These are phyloP conservation scores for Odontothrips loti DNA, from an alignment of 2,888 invertebrate species.

Conservation along the genomic window DNA sequence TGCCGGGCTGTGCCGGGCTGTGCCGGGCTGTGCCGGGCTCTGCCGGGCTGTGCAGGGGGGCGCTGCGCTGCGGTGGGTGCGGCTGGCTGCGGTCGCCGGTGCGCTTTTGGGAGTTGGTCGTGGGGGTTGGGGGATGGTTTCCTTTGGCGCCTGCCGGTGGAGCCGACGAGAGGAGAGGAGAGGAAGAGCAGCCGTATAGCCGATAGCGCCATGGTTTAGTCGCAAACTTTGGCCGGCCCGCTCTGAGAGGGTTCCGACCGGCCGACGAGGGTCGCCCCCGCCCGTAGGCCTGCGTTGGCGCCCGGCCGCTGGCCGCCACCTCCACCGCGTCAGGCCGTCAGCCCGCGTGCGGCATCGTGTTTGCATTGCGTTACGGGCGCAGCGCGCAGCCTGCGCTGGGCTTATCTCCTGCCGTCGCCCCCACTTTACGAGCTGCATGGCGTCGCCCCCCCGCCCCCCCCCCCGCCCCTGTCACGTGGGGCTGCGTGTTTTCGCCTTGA, in stretches of 20 bases:
- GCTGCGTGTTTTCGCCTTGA: background rate
- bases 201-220: conserved; percentile 4
- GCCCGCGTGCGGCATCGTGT: background rate
- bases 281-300: too few relatives aligned
- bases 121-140: background rate
- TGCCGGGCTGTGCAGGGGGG: background rate
- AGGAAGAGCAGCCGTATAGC: background rate
- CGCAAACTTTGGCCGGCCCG: background rate
- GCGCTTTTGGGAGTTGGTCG: conserved; percentile 17
- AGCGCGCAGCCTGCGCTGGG: background rate
- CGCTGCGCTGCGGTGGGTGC: background rate
- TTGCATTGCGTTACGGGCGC: conserved; percentile 3
- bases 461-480: background rate
- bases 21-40: too few relatives aligned
- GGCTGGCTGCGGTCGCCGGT: background rate
- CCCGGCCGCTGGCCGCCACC: background rate
- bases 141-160: background rate
- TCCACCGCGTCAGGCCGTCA: background rate
- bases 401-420: conserved; percentile 3
- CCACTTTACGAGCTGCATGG: background rate
- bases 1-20: too few relatives aligned
- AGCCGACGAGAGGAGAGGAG: background rate
- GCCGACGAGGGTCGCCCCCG: too few relatives aligned
- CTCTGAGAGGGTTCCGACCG: too few relatives aligned
- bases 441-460: background rate